A percentile compares a stretch with the other conserved stretches of the same genome.
phyloP scores from a whole-genome alignment of 92 coral and sea anemone genomes.

The Porites rus region DNA sequence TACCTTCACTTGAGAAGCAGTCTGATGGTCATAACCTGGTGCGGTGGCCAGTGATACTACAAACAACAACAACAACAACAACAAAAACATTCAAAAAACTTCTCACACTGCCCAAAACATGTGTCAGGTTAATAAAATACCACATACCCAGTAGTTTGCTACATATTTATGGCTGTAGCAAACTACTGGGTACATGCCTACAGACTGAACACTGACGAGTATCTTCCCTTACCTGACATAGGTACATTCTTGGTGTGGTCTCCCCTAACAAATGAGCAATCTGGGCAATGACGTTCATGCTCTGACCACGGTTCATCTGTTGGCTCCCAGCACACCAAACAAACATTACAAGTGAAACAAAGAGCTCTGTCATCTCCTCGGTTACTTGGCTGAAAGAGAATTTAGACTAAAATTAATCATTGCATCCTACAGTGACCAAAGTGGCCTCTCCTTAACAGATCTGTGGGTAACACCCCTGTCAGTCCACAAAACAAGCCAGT shows the following conservation, averaged over 20 bases:
- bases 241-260: conserved; percentile 98
- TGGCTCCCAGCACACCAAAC: conserved; percentile 99
- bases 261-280: conserved; percentile 96
- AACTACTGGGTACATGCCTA: no score
- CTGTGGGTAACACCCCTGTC: no score
- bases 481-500: no score
- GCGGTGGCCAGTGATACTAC: conserved; percentile 41
- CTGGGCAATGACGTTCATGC: conserved; percentile 96
- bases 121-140: no score
- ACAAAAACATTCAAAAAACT: background rate
- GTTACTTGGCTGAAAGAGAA: conserved; percentile 66
- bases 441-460: no score
- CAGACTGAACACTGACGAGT: background rate
- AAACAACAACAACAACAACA: background rate
- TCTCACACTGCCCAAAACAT: no score
- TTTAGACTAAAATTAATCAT: background rate
- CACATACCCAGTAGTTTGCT: no score
- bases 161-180: no score
- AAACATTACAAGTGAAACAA: conserved; percentile 97
- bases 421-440: no score
- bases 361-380: conserved; percentile 97
- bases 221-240: conserved; percentile 75
- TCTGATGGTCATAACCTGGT: conserved; percentile 34
- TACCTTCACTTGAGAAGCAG: conserved; percentile 20
- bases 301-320: conserved; percentile 99